Conservation (phyloP, 2,888 invertebrate species). For the Machimus rusticus region DNA sequence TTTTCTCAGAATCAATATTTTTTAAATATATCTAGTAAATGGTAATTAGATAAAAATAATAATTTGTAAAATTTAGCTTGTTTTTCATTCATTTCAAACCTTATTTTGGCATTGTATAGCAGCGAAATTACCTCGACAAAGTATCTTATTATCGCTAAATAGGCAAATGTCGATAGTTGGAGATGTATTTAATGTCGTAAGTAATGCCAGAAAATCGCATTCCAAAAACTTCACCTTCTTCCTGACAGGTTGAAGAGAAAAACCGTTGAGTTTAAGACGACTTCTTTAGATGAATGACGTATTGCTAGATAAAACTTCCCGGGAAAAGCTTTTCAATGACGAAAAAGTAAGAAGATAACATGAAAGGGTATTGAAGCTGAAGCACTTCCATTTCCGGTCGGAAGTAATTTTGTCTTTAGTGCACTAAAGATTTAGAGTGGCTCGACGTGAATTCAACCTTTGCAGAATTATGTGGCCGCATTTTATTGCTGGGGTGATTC, state of each 20-base stretch:
- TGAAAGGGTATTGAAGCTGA: slow-evolving; percentile 26
- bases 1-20: too few relatives aligned
- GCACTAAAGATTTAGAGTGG: background rate
- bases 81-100: background rate
- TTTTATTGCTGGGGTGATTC: background rate
- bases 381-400: slow-evolving; percentile 19
- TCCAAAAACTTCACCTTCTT: background rate
- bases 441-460: background rate
- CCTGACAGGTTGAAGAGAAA: background rate
- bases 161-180: background rate
- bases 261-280: background rate
- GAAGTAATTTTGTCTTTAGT: slow-evolving; percentile 20
- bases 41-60: too few relatives aligned
- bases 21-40: too few relatives aligned
- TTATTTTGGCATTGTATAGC: background rate
- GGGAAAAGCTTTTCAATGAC: background rate
- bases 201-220: background rate
- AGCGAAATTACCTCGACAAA: background rate
- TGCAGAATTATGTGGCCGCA: background rate
- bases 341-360: background rate
- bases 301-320: background rate
- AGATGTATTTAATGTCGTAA: background rate
- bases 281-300: slow-evolving; percentile 9
- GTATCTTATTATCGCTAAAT: background rate
- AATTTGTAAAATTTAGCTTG: too few relatives aligned